Evolutionary conservation across 2,797 vertebrate species (phyloP).

Genomic region (Nannoperca obscura): DNA sequence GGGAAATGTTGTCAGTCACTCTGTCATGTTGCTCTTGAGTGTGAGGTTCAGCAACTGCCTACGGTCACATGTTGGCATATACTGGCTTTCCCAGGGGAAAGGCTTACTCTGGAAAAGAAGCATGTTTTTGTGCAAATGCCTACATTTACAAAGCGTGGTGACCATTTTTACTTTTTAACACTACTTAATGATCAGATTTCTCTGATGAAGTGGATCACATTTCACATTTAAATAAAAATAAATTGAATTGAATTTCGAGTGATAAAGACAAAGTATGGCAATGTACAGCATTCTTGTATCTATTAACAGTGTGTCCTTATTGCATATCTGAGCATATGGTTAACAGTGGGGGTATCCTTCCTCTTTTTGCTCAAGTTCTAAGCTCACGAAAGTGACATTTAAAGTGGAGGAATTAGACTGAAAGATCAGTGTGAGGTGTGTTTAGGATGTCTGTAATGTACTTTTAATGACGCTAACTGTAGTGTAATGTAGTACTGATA

Average conservation of each 20-base stretch:
- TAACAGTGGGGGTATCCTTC: not conserved
- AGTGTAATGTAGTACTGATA: slow-evolving; percentile 59
- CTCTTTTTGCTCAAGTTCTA: not conserved
- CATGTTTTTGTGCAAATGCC: not conserved
- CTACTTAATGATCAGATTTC: not conserved
- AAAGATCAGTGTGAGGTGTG: slow-evolving; percentile 62
- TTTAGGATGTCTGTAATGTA: slow-evolving; percentile 65
- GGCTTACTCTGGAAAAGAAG: not conserved
- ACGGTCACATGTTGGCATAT: slow-evolving; percentile 5
- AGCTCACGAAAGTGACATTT: slow-evolving; percentile 42
- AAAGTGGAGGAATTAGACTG: slow-evolving; percentile 49
- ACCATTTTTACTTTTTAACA: not conserved
- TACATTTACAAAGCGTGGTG: not conserved
- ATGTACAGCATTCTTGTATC: not conserved
- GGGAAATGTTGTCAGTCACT: slow-evolving; percentile 48
- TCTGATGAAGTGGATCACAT: not conserved
- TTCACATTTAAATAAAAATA: too few relatives aligned
- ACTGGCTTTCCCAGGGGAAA: slow-evolving; percentile 17
- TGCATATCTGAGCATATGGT: not conserved
- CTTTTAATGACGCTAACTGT: slow-evolving; percentile 73
- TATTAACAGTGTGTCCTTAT: not conserved
- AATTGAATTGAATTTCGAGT: too few relatives aligned
- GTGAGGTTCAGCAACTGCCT: slow-evolving; percentile 35
- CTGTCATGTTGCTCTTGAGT: slow-evolving; percentile 34
- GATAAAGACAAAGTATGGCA: not conserved